phyloP scores from a whole-genome alignment of 2,888 invertebrate genomes.

The Drosophila siamana region DNA sequence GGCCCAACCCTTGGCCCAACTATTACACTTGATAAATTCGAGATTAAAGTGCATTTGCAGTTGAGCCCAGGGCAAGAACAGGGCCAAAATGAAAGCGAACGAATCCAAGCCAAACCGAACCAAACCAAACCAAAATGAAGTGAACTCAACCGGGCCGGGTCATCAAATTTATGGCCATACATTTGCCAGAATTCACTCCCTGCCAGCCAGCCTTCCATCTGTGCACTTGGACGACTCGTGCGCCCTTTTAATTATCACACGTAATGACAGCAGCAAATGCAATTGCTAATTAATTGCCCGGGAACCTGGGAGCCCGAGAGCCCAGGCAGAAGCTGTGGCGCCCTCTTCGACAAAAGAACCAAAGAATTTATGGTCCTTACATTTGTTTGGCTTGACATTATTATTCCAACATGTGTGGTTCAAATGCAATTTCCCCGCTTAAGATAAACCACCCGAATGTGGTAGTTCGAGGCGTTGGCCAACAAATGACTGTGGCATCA shows the following conservation, averaged over 20 bases:
- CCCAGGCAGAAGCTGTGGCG: constrained; percentile 13
- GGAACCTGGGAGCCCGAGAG: constrained; percentile 43
- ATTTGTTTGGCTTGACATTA: constrained; percentile 73
- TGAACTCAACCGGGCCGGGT: constrained; percentile 27
- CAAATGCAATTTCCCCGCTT: constrained; percentile 43
- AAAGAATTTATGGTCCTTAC: constrained; percentile 67
- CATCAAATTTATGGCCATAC: constrained; percentile 83
- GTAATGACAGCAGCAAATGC: constrained; percentile 79
- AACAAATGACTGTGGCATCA: constrained; percentile 52
- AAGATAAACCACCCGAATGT: constrained; percentile 19
- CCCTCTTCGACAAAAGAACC: constrained; percentile 20
- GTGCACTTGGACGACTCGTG: constrained; percentile 39
- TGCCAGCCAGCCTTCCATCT: constrained; percentile 2
- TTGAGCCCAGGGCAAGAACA: constrained; percentile 47
- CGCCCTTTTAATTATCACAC: constrained; percentile 80
- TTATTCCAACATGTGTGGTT: constrained; percentile 76
- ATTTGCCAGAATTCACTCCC: constrained; percentile 69
- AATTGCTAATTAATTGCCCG: constrained; percentile 83
- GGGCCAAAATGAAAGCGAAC: constrained; percentile 20
- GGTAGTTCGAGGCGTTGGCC: constrained; percentile 43
- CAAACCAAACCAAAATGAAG: not conserved
- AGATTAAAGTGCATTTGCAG: constrained; percentile 82
- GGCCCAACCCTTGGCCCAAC: constrained; percentile 49
- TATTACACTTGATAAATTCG: constrained; percentile 81
- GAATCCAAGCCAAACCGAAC: not conserved